These are phyloP conservation scores for Chelonus insularis DNA, from an alignment of 1,140 invertebrate genomes.

Conservation along the genomic window DNA sequence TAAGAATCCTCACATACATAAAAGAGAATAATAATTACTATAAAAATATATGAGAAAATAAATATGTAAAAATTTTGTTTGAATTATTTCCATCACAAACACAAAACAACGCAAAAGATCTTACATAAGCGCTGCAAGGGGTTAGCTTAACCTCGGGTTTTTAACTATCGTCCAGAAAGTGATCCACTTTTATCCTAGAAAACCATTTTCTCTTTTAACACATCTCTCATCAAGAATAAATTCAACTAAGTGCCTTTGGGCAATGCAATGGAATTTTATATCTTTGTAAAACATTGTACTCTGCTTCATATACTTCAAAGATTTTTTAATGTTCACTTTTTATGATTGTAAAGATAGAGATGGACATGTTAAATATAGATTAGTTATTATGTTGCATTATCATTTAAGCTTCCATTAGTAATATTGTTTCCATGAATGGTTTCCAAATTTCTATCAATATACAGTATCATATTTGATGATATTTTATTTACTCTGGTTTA, in stretches of 20 bases:
- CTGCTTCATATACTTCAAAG: neutral
- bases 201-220: conserved; percentile 25
- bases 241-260: conserved; percentile 23
- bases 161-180: conserved; percentile 28
- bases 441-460: no score
- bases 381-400: no score
- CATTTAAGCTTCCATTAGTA: no score
- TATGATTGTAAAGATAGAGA: neutral
- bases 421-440: no score
- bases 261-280: neutral
- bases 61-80: neutral
- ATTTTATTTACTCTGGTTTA: no score
- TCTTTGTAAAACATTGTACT: neutral
- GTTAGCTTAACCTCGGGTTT: conserved; percentile 34
- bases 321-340: conserved; percentile 2
- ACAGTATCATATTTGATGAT: no score
- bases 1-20: no score
- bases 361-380: no score
- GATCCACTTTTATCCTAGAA: conserved; percentile 21
- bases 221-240: neutral
- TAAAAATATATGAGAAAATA: neutral
- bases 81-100: neutral
- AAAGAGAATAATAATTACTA: no score
- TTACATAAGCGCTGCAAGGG: conserved; percentile 11
- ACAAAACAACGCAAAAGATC: neutral